Evolutionary conservation across 2,113 vertebrate genomes (phyloP).

Genomic region (Archocentrus centrarchus): DNA sequence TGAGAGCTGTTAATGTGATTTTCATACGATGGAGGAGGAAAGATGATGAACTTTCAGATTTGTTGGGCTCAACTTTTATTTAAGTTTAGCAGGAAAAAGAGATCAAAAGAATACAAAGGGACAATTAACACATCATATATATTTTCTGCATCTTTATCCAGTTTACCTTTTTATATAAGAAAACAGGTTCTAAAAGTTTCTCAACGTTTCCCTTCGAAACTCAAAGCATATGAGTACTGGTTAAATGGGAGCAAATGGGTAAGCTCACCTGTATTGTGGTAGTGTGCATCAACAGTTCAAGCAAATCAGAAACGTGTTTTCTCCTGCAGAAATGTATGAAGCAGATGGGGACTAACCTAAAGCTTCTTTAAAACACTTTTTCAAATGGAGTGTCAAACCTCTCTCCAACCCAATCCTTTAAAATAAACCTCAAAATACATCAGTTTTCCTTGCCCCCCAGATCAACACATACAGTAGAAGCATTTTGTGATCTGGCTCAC

Average conservation of each 20-base stretch:
- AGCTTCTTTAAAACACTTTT: neutral
- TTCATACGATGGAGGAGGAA: constrained; percentile 35
- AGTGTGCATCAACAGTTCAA: neutral
- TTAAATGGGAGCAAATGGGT: neutral
- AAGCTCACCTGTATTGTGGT: neutral
- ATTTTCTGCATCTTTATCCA: neutral
- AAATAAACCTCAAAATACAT: neutral
- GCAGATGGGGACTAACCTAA: neutral
- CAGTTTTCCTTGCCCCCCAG: neutral
- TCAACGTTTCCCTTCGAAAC: neutral
- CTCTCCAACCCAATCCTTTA: neutral
- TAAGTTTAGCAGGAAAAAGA: neutral
- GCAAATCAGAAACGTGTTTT: neutral
- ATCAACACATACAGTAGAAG: neutral
- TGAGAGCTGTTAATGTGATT: constrained; percentile 48
- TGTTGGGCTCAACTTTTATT: neutral
- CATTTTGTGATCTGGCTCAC: neutral
- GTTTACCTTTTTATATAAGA: neutral
- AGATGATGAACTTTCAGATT: constrained; percentile 27
- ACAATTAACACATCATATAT: neutral
- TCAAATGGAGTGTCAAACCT: neutral
- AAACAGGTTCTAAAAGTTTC: neutral
- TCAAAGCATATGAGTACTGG: neutral
- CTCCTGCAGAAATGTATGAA: neutral
- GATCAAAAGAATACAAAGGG: neutral